Conservation (phyloP, 1,140 invertebrate genomes). For the Leptopilina clavipes region DNA sequence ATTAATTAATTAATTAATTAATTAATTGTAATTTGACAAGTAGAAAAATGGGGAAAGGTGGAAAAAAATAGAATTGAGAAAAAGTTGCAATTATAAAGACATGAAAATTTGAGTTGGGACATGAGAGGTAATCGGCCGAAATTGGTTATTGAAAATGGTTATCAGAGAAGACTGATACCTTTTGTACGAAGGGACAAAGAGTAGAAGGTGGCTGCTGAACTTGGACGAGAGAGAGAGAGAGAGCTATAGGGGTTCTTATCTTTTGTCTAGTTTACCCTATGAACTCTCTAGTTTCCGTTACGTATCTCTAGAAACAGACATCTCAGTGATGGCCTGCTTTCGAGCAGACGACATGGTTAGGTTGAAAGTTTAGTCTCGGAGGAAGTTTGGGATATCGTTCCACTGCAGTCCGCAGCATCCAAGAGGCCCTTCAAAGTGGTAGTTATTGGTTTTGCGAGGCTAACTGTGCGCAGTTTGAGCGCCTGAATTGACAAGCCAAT, state of each 20-base stretch:
- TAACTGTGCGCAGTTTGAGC: neutral
- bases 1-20: no score
- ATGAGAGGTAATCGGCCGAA: neutral
- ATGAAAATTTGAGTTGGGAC: neutral
- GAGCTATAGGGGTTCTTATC: conserved; percentile 27
- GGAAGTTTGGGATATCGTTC: conserved; percentile 58
- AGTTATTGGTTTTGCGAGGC: conserved; percentile 33
- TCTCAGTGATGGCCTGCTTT: conserved; percentile 29
- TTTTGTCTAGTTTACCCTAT: conserved; percentile 27
- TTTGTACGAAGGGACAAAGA: conserved; percentile 22
- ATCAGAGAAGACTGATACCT: conserved; percentile 17
- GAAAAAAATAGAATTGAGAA: no score
- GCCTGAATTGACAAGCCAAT: neutral
- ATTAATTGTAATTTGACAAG: no score
- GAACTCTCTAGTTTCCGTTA: conserved; percentile 35
- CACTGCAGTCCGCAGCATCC: conserved; percentile 47
- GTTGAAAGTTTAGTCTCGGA: conserved; percentile 50
- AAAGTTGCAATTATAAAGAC: neutral
- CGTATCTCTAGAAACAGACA: conserved; percentile 33
- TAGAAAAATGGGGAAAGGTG: no score
- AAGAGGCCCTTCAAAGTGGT: conserved; percentile 44
- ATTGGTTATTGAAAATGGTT: conserved; percentile 15
- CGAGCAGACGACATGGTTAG: conserved; percentile 4
- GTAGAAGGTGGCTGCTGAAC: neutral
- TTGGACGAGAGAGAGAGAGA: neutral